Evolutionary conservation across 2,113 vertebrate species (phyloP).

Genomic region (Arenaria interpres): DNA sequence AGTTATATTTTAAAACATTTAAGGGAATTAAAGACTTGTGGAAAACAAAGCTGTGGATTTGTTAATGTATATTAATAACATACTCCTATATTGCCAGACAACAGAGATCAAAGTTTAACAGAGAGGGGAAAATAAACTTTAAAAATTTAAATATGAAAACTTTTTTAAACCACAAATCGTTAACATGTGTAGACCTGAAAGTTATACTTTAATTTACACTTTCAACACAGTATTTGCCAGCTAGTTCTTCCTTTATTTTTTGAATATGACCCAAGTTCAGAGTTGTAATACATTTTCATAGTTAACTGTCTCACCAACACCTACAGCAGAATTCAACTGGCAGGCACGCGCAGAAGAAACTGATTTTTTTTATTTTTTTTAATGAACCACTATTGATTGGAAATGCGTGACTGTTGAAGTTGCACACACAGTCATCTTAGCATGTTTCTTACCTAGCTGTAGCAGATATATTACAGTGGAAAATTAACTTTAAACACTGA

Average conservation of each 20-base stretch:
- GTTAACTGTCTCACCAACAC: not conserved
- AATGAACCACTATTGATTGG: not conserved
- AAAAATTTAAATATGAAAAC: constrained; percentile 53
- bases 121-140: not conserved
- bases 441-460: not conserved
- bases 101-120: constrained; percentile 23
- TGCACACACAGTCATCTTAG: not conserved
- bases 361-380: not conserved
- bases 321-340: not conserved
- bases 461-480: not conserved
- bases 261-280: not conserved
- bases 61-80: constrained; percentile 5
- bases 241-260: constrained; percentile 51
- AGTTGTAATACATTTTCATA: not conserved
- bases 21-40: not conserved
- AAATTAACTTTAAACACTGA: not conserved
- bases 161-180: constrained; percentile 62
- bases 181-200: constrained; percentile 45
- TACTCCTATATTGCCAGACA: not conserved
- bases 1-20: not conserved
- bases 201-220: constrained; percentile 56
- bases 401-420: not conserved
- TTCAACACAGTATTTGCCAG: constrained; percentile 56
- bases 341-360: not conserved
- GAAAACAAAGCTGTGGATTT: constrained; percentile 43